Evolutionary conservation across 2,797 vertebrate genomes (phyloP).

Genomic region (Chiloscyllium punctatum): DNA sequence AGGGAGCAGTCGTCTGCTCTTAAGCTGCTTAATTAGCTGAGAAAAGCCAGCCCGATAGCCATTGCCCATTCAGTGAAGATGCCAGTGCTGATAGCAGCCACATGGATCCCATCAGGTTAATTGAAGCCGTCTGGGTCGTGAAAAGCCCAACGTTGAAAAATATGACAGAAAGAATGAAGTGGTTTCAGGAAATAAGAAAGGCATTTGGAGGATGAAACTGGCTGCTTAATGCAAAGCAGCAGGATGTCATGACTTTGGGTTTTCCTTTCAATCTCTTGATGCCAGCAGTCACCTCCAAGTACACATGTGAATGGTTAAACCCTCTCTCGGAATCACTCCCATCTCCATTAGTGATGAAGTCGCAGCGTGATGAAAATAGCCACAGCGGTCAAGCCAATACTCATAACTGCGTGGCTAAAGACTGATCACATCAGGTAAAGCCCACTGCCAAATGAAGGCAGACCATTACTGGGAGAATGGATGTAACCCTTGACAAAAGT

Average conservation of each 20-base stretch:
- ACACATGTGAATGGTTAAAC: background rate
- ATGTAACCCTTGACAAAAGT: background rate
- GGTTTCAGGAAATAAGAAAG: constrained; percentile 58
- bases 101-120: constrained; percentile 64
- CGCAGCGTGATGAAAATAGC: background rate
- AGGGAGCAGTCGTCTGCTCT: constrained; percentile 38
- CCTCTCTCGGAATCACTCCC: background rate
- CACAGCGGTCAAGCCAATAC: background rate
- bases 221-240: constrained; percentile 48
- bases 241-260: constrained; percentile 42
- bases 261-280: constrained; percentile 44
- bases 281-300: constrained; percentile 19
- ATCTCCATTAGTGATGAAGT: background rate
- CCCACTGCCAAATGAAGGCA: background rate
- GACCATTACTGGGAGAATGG: background rate
- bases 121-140: constrained; percentile 58
- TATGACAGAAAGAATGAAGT: constrained; percentile 57
- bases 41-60: constrained; percentile 51
- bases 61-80: constrained; percentile 59
- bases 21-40: constrained; percentile 53
- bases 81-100: constrained; percentile 54
- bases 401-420: background rate
- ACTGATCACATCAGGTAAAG: background rate
- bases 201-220: constrained; percentile 47
- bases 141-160: constrained; percentile 50